Base-by-base conservation (phyloP, 2,113 vertebrate species). In the Suncus etruscus region DNA sequence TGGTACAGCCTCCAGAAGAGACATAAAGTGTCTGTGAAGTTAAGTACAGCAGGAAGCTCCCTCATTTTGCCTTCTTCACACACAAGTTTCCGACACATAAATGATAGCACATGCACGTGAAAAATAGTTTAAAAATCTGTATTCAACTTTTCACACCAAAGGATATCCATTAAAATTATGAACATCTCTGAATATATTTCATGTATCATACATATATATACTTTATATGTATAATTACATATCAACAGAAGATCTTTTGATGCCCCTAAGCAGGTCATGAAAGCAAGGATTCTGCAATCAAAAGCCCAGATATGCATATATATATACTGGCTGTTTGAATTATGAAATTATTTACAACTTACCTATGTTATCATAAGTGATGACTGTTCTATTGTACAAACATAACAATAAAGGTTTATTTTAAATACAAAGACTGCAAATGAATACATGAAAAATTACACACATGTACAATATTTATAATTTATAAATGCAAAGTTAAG, bases 391-490 rank as follows among this genome's bases (percentile, higher is more conserved):
- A 97, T 96, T 97, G 91, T 98, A 98, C 97, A 98, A 98, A 98
- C 91, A 69, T 92, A 97, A 97, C 96, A 95, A 93, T 93, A 97
- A 97, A 96, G 96, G 91, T 94, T 96, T 95, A 96, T 97, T 96
- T 97, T 97, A 98, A 97, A 98, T 98, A 98, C 97, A 98, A 97
- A 98, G 97, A 98, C 97, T 96, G 97, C 96, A 98, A 97, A 97
- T 97, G 97, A 97, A 97, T 97, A 98, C 97, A 97, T 98, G 98
- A 97, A 97, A 97, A 98, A 98, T 97, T 97, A 98, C 98, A 98
- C 97, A 98, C 97, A 98, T 98, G 96, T 98, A 98, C 98, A 98
- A 90, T 98, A 98, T 98, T 98, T 98, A 98, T 98, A 98, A 97
- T 97, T 97, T 97, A 98, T 98, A 98, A 98, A 98, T 97, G 98